These are phyloP conservation scores for Oceanites oceanicus DNA, from an alignment of 2,113 vertebrate species.

Conservation along the genomic window DNA sequence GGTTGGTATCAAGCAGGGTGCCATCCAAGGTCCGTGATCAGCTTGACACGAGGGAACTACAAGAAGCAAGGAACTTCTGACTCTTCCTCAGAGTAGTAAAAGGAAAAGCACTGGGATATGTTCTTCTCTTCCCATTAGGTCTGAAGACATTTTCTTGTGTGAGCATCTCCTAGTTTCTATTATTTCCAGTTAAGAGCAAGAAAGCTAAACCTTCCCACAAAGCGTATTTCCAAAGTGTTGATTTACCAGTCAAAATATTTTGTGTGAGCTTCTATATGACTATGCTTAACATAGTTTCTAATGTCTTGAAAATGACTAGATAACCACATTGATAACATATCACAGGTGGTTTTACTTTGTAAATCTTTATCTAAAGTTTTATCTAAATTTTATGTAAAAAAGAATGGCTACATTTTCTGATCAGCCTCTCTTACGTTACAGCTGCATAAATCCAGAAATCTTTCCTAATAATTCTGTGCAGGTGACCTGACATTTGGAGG, in stretches of 20 bases:
- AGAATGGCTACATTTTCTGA: neutral
- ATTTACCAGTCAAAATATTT: neutral
- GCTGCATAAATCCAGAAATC: neutral
- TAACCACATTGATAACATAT: neutral
- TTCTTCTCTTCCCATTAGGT: neutral
- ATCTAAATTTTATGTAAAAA: neutral
- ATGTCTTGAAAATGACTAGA: neutral
- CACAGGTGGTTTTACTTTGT: neutral
- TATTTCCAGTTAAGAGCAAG: neutral
- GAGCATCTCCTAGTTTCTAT: neutral
- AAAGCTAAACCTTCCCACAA: neutral
- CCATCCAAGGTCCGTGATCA: neutral
- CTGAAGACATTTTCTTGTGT: neutral
- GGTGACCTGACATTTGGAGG: neutral
- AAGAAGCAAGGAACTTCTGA: neutral
- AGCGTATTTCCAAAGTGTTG: neutral
- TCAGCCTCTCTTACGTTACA: neutral
- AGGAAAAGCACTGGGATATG: fast-evolving
- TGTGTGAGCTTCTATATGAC: neutral
- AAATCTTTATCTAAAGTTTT: neutral
- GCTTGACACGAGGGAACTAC: neutral
- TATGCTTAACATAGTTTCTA: neutral
- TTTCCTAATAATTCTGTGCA: neutral
- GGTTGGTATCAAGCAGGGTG: neutral
- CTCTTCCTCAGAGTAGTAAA: neutral